Evolutionary conservation across 2,797 vertebrate genomes (phyloP).

Genomic region (Sciurus carolinensis): DNA sequence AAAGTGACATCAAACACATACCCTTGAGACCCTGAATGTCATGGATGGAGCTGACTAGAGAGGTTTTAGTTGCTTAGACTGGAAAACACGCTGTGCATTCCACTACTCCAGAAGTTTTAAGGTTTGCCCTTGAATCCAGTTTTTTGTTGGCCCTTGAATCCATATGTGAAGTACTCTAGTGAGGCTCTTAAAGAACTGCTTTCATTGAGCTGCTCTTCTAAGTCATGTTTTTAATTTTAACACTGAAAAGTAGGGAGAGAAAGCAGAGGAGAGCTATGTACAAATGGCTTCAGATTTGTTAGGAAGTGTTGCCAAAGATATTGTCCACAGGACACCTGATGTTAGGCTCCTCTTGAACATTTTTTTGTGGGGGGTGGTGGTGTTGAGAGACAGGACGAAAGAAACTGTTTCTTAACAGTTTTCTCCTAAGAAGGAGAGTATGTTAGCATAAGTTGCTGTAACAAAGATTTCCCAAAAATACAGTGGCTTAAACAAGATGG

Average conservation of each 20-base stretch:
- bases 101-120: not conserved
- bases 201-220: not conserved
- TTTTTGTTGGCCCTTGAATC: not conserved
- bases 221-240: conserved; percentile 22
- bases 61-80: not conserved
- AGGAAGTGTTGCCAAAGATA: not conserved
- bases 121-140: not conserved
- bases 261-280: not conserved
- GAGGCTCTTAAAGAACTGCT: not conserved
- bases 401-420: not conserved
- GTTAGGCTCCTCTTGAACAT: not conserved
- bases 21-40: not conserved
- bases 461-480: conserved; percentile 17
- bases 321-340: not conserved
- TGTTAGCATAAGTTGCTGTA: not conserved
- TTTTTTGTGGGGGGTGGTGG: not conserved
- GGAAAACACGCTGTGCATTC: not conserved
- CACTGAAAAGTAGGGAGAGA: not conserved
- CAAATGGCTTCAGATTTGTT: not conserved
- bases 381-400: not conserved
- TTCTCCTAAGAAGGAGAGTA: conserved; percentile 17
- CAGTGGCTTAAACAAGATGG: not conserved
- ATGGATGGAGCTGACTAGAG: not conserved
- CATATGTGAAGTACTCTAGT: not conserved
- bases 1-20: not conserved